Evolutionary conservation across 1,140 invertebrate species (phyloP).

Genomic region (Musca domestica): DNA sequence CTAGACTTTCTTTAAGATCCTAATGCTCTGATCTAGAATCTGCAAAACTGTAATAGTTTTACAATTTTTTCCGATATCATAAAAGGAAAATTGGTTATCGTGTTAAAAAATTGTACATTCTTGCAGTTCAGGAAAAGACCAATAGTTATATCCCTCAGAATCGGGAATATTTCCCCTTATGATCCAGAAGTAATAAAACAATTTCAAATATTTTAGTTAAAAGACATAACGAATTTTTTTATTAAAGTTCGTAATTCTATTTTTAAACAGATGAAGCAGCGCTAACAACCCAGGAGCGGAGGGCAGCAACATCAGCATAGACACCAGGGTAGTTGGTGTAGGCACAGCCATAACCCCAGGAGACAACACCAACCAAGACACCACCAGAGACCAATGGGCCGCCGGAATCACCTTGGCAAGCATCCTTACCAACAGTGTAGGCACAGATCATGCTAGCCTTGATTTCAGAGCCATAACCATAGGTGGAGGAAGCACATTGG

Average conservation of each 20-base stretch:
- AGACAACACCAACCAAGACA: slow-evolving; percentile 57
- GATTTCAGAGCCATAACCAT: slow-evolving; percentile 33
- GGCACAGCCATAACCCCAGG: slow-evolving; percentile 57
- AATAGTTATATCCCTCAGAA: no score
- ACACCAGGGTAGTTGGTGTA: slow-evolving; percentile 51
- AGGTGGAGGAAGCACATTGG: slow-evolving; percentile 26
- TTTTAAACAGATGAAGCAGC: not conserved
- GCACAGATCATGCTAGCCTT: slow-evolving; percentile 13
- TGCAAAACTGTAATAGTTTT: no score
- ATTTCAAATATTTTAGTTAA: no score
- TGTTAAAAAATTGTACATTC: no score
- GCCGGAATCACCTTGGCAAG: slow-evolving; percentile 57
- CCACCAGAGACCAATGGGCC: slow-evolving; percentile 58
- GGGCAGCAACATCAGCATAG: slow-evolving; percentile 53
- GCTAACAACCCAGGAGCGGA: not conserved
- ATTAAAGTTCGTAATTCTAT: not conserved
- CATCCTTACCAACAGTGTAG: slow-evolving; percentile 9
- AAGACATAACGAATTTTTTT: no score
- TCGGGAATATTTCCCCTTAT: no score
- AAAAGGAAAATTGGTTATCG: no score
- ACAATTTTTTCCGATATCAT: no score
- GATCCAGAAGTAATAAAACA: no score
- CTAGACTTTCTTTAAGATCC: no score
- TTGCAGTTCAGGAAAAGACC: no score
- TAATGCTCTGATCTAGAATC: no score